Percentiles rank a stretch among this genome's conserved stretches.
These are phyloP conservation scores for Bombycilla garrulus DNA, from an alignment of 2,113 vertebrate genomes.

Conservation along the genomic window DNA sequence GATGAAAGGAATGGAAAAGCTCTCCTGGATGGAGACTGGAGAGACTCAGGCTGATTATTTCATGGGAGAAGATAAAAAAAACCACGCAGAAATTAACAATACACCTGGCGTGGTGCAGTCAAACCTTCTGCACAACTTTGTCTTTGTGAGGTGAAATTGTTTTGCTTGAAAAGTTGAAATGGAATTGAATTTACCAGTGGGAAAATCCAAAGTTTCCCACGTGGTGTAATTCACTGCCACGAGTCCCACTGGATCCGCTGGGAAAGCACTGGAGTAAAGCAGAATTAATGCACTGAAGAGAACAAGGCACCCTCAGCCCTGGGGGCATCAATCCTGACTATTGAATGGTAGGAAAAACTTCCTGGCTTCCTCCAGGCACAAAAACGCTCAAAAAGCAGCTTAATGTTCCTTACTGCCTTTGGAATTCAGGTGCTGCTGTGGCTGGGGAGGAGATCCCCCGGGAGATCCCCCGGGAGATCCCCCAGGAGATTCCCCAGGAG, in stretches of 20 bases:
- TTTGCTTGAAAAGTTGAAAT: background rate
- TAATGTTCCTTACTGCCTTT: background rate
- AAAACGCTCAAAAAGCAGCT: background rate
- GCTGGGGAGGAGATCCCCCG: background rate
- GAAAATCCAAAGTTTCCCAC: background rate
- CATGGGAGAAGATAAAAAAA: background rate
- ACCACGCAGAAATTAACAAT: background rate
- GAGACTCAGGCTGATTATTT: background rate
- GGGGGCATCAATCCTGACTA: background rate
- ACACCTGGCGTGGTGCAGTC: rapidly evolving
- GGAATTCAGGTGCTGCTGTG: background rate
- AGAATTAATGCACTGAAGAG: background rate
- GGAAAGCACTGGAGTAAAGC: background rate
- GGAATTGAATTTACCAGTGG: background rate
- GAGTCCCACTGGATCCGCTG: background rate
- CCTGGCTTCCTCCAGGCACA: background rate
- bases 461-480: no score
- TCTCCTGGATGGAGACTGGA: background rate
- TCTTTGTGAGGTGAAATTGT: background rate
- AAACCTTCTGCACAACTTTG: background rate
- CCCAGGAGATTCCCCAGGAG: no score
- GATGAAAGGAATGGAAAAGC: background rate
- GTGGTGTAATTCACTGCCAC: rapidly evolving
- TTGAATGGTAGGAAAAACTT: background rate
- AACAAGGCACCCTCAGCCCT: background rate